phyloP scores from a whole-genome alignment of 2,113 vertebrate genomes.

The Propithecus coquereli region DNA sequence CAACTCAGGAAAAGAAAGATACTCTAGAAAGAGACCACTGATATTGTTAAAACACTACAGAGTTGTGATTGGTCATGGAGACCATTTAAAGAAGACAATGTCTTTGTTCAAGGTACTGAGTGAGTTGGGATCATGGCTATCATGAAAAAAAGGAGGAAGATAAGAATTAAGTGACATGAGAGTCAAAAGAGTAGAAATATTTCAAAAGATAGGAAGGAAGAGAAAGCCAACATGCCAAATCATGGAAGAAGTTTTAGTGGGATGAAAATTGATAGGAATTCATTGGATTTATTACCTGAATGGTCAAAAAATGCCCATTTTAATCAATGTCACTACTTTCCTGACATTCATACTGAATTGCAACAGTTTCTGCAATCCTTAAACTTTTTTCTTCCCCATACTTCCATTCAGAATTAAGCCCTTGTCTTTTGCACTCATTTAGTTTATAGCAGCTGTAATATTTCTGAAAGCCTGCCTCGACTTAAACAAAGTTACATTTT shows the following conservation, averaged over 20 bases:
- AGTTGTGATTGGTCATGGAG: not conserved
- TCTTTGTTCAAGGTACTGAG: not conserved
- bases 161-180: not conserved
- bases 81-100: not conserved
- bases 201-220: not conserved
- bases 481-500: not conserved
- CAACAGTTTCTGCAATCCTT: not conserved
- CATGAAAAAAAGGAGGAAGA: not conserved
- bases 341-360: not conserved
- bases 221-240: not conserved
- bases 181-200: not conserved
- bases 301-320: not conserved
- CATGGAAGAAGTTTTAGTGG: not conserved
- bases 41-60: not conserved
- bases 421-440: not conserved
- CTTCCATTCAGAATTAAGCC: not conserved
- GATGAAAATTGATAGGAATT: not conserved
- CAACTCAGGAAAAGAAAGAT: not conserved
- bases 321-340: not conserved
- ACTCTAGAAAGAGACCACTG: not conserved
- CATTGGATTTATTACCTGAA: constrained; percentile 19
- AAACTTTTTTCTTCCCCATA: not conserved
- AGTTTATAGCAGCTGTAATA: not conserved
- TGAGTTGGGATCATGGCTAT: not conserved
- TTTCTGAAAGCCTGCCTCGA: not conserved